Evolutionary conservation across 2,888 invertebrate species (phyloP), one percentile per base, ranked within the genome.

Genomic region (Synergus itoensis): DNA sequence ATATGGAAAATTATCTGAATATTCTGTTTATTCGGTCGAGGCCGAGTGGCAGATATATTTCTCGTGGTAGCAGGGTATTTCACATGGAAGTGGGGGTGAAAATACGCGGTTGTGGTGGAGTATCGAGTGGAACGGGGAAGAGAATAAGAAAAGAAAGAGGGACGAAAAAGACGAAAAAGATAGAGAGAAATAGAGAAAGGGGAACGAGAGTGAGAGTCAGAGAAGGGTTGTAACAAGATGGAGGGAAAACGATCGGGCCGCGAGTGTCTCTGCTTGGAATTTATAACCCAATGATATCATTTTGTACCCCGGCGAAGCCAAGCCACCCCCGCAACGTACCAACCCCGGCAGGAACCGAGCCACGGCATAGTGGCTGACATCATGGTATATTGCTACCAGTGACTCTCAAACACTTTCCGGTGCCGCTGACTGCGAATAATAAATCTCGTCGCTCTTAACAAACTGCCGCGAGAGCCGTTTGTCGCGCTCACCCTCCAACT

Each of bases 231-330:
- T 81, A 80, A 78, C 80, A 78, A 79, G 81, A 79, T 84, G 80
- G 81, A 83, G 82, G 84, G 80, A 84, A 85, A 83, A 82, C 89
- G 90, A 90, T 91, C 90, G 87, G 89, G 87, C 87, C 87, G 87
- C 84, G 85, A 86, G 89, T 91, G 90, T 91, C 91, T 91, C 90
- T 89, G 90, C 89, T 90, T 88, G 90, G 89, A 91, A 91, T 91
- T 91, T 91, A 91, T 91, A 90, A 91, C 91, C 90, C 91, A 91
- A 91, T 91, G 91, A 91, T 91, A 91, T 90, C 90, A 91, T 91
- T 91, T 91, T 91, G 91, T 91, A 89, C 89, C 90, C 89, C 86
- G 85, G 88, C 86, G 86, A 88, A 91, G 89, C 90, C 91, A 87
- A 89, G 87, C 90, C 88, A 89, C 87, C 89, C 89, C 88, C 88